Evolutionary conservation across 2,113 vertebrate genomes (phyloP), one percentile per base, ranked within the genome.

Genomic region (Hiodon alosoides): DNA sequence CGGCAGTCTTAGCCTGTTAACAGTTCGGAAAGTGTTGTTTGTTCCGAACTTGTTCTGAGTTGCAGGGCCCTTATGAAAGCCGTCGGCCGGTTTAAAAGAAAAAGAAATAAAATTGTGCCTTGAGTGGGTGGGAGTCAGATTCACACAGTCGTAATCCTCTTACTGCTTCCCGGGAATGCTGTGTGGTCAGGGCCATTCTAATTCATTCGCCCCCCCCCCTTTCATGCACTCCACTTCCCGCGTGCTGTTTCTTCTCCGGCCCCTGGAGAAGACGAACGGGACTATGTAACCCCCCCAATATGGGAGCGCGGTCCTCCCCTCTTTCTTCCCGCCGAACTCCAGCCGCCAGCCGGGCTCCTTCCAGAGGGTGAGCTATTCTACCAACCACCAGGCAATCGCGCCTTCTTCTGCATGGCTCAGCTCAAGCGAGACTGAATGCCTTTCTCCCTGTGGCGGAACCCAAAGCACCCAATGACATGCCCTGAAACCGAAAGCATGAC

Each of bases 321-420:
- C 7, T 93, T 88, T 85, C 85, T 48, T 71, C 85, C 90, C n/a
- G 76, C 75, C 91, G 93, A 93, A 79, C 91, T 81, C 82, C 90
- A 79, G 75, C 86, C 90, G 67, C 83, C 89, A 61, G 89, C 84
- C 85, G 77, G 79, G 64, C 89, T 85, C 79, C 84, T 85, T 79
- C 84, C 81, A 72, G 89, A 92, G 93, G 93, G 91, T 95, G 94
- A 97, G 94, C 86, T 76, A 88, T 66, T 84, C 84, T 73, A 5
- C 78, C 80, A 81, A 78, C 79, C 66, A 73, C 61, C 17, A 78
- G 88, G 77, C 47, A 48, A 59, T 75, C 83, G 67, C 76, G 72
- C 57, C 79, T 86, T 80, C 84, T 79, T 50, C 85, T 81, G 84
- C 84, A 81, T n/a, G 0, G 84, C 87, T 88, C 88, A 76, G 74